Base-by-base conservation (phyloP, 2,888 invertebrate species). In the Drosophila prolongata region DNA sequence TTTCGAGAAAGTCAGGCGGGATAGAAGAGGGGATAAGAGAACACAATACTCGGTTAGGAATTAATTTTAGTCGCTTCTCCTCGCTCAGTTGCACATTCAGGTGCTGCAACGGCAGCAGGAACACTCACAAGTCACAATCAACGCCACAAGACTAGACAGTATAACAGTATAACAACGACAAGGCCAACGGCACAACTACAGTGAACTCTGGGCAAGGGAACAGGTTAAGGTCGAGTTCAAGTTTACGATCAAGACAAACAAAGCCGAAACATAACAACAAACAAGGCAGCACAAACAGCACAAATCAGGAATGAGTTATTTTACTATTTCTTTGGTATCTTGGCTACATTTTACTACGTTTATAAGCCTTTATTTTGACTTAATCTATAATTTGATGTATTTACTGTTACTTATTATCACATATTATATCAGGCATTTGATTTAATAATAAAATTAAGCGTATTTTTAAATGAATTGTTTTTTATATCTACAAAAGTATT, bases 1-100 rank as follows among this genome's bases (percentile, higher is more conserved):
- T 73, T 77, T 82, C 44, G 75, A 81, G 66, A 80, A 69, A 69
- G 78, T 75, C 59, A 52, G 85, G 85, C 74, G 77, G 87, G 82
- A 82, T 88, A 86, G 66, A 77, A 82, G 86, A 88, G 73, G 86
- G 79, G 78, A 86, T 86, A 85, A 89, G 89, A 86, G 82, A 85
- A 86, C 78, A 85, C 78, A 69, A 78, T 80, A 89, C 83, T 89
- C 82, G 89, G 89, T 89, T 89, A 86, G 85, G 83, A 79, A 79
- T 72, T 43, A 53, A 79, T 66, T 79, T 79, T 73, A 69, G 60
- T 78, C 74, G 72, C 71, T 55, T 46, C 55, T 62, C 61, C 67
- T 76, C 65, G 66, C 65, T 79, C 61, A 76, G 77, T 84, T 80
- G 78, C 78, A 76, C 83, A 87, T 77, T 77, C 78, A 83, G 65